Evolutionary conservation across 2,113 vertebrate species (phyloP).

Genomic region (Crotophaga sulcirostris): DNA sequence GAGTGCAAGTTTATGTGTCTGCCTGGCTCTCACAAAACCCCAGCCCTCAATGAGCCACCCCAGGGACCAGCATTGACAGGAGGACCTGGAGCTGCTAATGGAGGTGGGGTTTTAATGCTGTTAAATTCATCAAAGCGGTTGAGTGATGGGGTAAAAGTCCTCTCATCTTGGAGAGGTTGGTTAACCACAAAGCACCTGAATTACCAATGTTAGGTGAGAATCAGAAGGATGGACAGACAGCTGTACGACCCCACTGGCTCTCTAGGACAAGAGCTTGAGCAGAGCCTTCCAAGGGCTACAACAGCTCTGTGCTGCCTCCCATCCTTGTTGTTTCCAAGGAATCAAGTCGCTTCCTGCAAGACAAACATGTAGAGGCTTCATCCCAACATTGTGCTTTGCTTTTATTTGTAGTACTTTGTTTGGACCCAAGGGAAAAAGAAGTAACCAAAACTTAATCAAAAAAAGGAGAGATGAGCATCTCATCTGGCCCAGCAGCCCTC

Average conservation of each 20-base stretch:
- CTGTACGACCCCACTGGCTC: not conserved
- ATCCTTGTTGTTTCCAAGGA: not conserved
- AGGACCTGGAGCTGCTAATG: not conserved
- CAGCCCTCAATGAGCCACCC: not conserved
- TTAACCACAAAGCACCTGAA: not conserved
- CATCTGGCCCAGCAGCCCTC: not conserved
- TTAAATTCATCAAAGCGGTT: not conserved
- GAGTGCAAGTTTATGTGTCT: not conserved
- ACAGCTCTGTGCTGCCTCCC: not conserved
- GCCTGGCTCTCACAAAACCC: not conserved
- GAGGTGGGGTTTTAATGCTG: not conserved
- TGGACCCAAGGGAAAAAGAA: not conserved
- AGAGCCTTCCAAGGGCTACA: not conserved
- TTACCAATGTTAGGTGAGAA: not conserved
- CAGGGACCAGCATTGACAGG: not conserved
- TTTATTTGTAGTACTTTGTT: constrained; percentile 28
- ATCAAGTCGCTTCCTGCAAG: not conserved
- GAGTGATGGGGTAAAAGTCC: not conserved
- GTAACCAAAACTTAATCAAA: not conserved
- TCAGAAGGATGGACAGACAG: not conserved
- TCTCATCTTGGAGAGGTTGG: not conserved
- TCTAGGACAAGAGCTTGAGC: not conserved
- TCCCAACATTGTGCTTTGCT: not conserved
- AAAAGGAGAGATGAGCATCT: not conserved
- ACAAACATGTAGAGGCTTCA: not conserved